Percentiles rank a stretch among this genome's conserved stretches.
Conservation (phyloP, 2,888 invertebrate genomes). For the Sinhomidia bicolor region DNA sequence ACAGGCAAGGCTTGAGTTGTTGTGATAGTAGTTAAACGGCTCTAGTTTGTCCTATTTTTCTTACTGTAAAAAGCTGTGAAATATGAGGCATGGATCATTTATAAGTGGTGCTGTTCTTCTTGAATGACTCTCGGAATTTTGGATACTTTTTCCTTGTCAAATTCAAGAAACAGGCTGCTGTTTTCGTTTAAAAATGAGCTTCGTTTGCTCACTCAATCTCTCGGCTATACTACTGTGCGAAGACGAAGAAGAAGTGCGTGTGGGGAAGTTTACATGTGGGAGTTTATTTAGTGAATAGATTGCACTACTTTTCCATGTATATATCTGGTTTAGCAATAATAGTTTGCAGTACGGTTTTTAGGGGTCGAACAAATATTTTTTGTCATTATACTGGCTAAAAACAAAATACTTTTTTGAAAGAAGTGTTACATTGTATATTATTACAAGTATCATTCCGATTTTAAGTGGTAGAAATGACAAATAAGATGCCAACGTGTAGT, state of each 20-base stretch:
- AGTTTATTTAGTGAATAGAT: not conserved
- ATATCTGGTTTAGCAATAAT: not conserved
- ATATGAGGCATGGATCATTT: slow-evolving; percentile 57
- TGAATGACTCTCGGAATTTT: slow-evolving; percentile 63
- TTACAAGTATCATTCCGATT: too few relatives aligned
- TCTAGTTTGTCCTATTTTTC: slow-evolving; percentile 33
- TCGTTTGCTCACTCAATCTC: not conserved
- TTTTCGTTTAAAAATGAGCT: not conserved
- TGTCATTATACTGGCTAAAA: slow-evolving; percentile 3
- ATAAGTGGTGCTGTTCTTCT: slow-evolving; percentile 60
- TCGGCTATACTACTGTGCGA: not conserved
- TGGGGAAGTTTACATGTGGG: not conserved
- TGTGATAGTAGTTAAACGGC: slow-evolving; percentile 26
- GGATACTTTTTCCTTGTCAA: slow-evolving; percentile 61
- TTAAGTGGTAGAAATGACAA: too few relatives aligned
- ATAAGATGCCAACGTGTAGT: too few relatives aligned
- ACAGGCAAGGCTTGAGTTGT: not conserved
- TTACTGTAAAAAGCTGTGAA: slow-evolving; percentile 28
- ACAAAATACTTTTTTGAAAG: not conserved
- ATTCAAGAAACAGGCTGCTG: slow-evolving; percentile 27
- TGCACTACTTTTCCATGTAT: not conserved
- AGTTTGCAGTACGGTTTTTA: not conserved
- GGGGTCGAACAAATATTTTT: slow-evolving; percentile 12
- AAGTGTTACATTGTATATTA: not conserved
- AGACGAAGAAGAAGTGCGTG: not conserved